Evolutionary conservation across 2,797 vertebrate species (phyloP).

Genomic region (Enteromius afrohamiltoni): DNA sequence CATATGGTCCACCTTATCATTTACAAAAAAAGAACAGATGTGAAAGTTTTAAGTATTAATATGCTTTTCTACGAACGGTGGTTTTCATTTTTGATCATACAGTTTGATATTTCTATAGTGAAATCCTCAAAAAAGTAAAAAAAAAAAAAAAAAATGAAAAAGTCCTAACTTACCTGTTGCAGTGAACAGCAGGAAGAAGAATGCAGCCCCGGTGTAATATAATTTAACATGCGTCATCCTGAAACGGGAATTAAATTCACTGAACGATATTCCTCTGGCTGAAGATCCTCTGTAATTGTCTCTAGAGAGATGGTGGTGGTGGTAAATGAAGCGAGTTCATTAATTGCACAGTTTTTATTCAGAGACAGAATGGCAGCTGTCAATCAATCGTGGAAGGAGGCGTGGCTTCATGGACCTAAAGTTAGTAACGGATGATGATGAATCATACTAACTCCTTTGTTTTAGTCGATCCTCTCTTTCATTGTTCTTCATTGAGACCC

Average conservation of each 20-base stretch:
- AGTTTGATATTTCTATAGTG: neutral
- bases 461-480: conserved; percentile 25
- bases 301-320: neutral
- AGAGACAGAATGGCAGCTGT: neutral
- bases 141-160: neutral
- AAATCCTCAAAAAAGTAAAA: too few species aligned
- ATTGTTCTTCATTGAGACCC: conserved; percentile 26
- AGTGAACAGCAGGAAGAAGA: conserved; percentile 27
- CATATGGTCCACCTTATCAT: neutral
- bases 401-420: conserved; percentile 51
- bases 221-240: conserved; percentile 9
- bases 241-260: neutral
- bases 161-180: conserved; percentile 5
- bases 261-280: neutral
- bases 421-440: conserved; percentile 1
- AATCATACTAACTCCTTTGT: conserved; percentile 41
- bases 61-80: too few species aligned
- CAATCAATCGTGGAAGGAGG: neutral
- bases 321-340: neutral
- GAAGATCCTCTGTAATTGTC: neutral
- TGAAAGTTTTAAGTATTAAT: neutral
- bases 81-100: too few species aligned
- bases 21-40: neutral
- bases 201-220: neutral
- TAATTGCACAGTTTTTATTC: conserved; percentile 29